Conservation (phyloP, 2,113 vertebrate species). For the Thunnus thynnus region DNA sequence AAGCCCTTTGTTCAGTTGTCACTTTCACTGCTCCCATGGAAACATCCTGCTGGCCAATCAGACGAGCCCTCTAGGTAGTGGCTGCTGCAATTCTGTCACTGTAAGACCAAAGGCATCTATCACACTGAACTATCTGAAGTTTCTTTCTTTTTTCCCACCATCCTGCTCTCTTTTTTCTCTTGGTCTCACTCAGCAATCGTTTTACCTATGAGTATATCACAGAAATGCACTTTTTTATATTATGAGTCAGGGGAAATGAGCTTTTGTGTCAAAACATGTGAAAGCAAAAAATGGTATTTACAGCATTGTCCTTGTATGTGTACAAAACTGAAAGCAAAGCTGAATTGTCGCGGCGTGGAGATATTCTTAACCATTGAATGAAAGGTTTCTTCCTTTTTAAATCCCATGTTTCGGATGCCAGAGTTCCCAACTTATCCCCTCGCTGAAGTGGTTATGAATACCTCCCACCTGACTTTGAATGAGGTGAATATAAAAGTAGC, state of each 20-base stretch:
- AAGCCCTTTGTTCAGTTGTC: constrained; percentile 82
- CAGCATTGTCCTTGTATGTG: not conserved
- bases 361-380: constrained; percentile 12
- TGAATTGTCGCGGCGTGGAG: not conserved
- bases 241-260: not conserved
- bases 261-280: not conserved
- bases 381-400: constrained; percentile 20
- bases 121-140: constrained; percentile 34
- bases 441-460: constrained; percentile 54
- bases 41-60: constrained; percentile 74
- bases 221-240: not conserved
- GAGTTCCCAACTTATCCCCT: constrained; percentile 45
- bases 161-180: not conserved
- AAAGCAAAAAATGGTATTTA: not conserved
- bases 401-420: constrained; percentile 35
- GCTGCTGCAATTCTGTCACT: constrained; percentile 37
- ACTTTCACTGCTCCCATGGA: constrained; percentile 75
- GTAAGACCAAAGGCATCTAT: constrained; percentile 44
- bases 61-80: constrained; percentile 56
- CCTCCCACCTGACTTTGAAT: constrained; percentile 57
- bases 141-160: not conserved
- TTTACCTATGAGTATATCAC: not conserved
- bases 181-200: not conserved
- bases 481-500: constrained; percentile 55
- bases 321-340: constrained; percentile 12